A percentile compares a stretch with the other conserved stretches of the same genome.
These are phyloP conservation scores for Tragelaphus imberbis DNA, from an alignment of 2,113 vertebrate genomes.

Conservation along the genomic window DNA sequence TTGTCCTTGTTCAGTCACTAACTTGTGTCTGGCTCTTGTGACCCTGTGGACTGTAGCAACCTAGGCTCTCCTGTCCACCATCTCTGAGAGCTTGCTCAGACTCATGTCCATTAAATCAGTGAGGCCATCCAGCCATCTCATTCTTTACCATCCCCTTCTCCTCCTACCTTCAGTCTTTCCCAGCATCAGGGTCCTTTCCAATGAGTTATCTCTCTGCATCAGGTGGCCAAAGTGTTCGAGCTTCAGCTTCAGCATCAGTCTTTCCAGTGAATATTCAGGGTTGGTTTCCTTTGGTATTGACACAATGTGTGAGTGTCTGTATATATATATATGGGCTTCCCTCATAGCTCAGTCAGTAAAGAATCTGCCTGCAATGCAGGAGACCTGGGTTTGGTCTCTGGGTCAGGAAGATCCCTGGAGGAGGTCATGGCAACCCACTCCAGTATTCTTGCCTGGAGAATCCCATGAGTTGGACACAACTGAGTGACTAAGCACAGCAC, in stretches of 20 bases:
- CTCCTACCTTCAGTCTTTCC: neutral
- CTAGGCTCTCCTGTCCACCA: neutral
- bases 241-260: neutral
- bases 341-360: neutral
- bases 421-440: neutral
- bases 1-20: neutral
- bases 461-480: neutral
- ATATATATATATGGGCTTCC: neutral
- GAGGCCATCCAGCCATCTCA: neutral
- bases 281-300: neutral
- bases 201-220: neutral
- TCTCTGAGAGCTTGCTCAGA: neutral
- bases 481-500: neutral
- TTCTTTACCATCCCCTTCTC: neutral
- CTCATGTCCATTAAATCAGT: neutral
- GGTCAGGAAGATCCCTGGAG: neutral
- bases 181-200: neutral
- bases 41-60: neutral
- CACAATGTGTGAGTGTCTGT: neutral
- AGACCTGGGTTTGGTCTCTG: accelerated
- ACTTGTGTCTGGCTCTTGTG: neutral
- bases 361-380: neutral
- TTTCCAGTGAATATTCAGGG: neutral
- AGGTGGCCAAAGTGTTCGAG: neutral
- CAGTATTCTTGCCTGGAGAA: neutral